Base-by-base conservation (phyloP, 2,113 vertebrate genomes). In the Ceyx cyanopectus region DNA sequence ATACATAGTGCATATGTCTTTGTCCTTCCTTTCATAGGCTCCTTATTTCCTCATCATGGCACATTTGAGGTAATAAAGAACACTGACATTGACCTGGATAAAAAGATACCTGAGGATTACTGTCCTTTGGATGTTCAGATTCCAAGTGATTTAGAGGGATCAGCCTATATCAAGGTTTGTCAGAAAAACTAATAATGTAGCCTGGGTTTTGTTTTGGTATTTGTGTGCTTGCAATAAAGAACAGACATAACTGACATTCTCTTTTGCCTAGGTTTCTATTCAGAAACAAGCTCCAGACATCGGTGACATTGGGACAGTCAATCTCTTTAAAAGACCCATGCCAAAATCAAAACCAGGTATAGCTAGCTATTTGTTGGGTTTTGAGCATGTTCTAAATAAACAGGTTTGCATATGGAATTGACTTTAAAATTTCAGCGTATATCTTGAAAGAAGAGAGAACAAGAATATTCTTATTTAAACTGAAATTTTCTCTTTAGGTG, bases 21-120 rank as follows among this genome's bases (percentile, higher is more conserved):
- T 95, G 3, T 80, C 24, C 32, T 92, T 77, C 79, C 16, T 23
- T 57, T 17, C 40, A 92, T 92, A 99, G 99, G 99, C 8, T 99
- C 99, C 34, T 98, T 99, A 70, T 99, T 99, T 95, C 98, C 99
- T 81, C 99, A 99, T 95, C 99, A 99, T 6, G 99, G 99, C 60
- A 99, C 99, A 1, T 99, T 99, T 96, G 99, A 99, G 95, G 99
- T 99, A 69, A 99, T 99, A 96, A 99, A 99, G 97, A 99, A 99
- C 97, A 99, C 99, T 23, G 99, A 99, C 92, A 98, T 99, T 61
- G 99, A 99, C 96, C 95, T 99, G 91, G 99, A 99, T 96, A 99
- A 99, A 97, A 99, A 99, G 92, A 98, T 99, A 84, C 99, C 99
- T 43, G 99, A 99, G 70, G 99, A 99, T 95, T 99, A 99, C 96